These are phyloP conservation scores for Brenthis daphne DNA, from an alignment of 2,888 invertebrate genomes.

Conservation along the genomic window DNA sequence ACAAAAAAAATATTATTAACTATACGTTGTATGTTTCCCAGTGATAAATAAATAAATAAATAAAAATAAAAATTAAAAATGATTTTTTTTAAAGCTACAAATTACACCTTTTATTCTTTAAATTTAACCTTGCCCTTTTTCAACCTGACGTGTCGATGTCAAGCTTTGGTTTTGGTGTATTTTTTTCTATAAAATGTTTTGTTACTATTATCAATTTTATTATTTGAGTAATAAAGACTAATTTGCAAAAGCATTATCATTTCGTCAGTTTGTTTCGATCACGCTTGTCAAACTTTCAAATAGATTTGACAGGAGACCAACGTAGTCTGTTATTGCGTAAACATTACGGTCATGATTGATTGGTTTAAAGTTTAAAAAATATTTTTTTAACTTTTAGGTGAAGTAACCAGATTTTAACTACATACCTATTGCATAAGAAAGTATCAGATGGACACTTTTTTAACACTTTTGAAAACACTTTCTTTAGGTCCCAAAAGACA, in stretches of 20 bases:
- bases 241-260: conserved; percentile 7
- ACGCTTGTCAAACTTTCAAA: conserved; percentile 48
- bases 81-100: conserved; percentile 1
- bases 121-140: conserved; percentile 44
- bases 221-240: neutral
- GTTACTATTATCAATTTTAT: conserved; percentile 17
- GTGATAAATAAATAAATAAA: no score
- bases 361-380: no score
- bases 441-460: no score
- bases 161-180: conserved; percentile 23
- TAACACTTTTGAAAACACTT: no score
- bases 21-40: no score
- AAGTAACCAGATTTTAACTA: no score
- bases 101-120: conserved; percentile 15
- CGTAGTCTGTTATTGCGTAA: conserved; percentile 29
- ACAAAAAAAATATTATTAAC: no score
- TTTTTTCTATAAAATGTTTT: neutral
- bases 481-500: no score
- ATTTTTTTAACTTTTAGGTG: no score
- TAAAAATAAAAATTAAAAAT: no score
- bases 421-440: no score
- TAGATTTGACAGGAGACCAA: conserved; percentile 45
- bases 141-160: conserved; percentile 45
- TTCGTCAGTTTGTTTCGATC: conserved; percentile 29
- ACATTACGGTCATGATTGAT: conserved; percentile 22